Conservation (phyloP, 1,140 invertebrate genomes). For the Watersipora subatra region DNA sequence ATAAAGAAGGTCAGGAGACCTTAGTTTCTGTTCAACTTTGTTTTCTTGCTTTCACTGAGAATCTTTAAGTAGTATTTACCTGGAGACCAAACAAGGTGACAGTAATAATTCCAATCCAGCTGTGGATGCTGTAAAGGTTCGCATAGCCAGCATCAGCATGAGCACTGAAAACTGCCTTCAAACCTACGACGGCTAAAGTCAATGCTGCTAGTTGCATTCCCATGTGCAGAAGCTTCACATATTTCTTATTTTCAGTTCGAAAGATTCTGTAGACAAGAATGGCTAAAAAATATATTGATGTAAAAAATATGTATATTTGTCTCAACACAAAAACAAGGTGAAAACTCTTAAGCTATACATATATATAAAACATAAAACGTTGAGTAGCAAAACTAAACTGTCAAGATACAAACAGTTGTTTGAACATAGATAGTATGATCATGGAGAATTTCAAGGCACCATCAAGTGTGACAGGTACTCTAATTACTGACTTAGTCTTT, state of each 20-base stretch:
- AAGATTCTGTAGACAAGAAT: slow-evolving; percentile 70
- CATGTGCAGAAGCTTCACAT: slow-evolving; percentile 64
- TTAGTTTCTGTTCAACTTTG: not conserved
- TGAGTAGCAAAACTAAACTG: too few species aligned
- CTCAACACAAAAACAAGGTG: too few species aligned
- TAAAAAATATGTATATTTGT: too few species aligned
- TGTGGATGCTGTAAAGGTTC: slow-evolving; percentile 70
- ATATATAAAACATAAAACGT: too few species aligned
- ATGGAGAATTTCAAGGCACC: too few species aligned
- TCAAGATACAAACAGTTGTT: too few species aligned
- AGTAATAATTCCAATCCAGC: slow-evolving; percentile 66
- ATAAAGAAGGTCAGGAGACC: not conserved
- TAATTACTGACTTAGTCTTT: too few species aligned
- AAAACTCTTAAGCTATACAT: too few species aligned
- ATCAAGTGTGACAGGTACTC: too few species aligned
- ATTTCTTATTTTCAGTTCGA: slow-evolving; percentile 56
- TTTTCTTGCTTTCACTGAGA: too few species aligned
- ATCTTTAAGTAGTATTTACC: too few species aligned
- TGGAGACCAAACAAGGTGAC: slow-evolving; percentile 62
- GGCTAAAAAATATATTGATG: slow-evolving; percentile 50
- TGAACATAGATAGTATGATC: too few species aligned
- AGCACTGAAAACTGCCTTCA: slow-evolving; percentile 70
- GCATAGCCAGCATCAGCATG: slow-evolving; percentile 50
- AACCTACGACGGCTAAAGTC: slow-evolving; percentile 52
- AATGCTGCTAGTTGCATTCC: slow-evolving; percentile 54